Evolutionary conservation across 2,797 vertebrate genomes (phyloP), one percentile per base, ranked within the genome.

Genomic region (Galaxias olidus): DNA sequence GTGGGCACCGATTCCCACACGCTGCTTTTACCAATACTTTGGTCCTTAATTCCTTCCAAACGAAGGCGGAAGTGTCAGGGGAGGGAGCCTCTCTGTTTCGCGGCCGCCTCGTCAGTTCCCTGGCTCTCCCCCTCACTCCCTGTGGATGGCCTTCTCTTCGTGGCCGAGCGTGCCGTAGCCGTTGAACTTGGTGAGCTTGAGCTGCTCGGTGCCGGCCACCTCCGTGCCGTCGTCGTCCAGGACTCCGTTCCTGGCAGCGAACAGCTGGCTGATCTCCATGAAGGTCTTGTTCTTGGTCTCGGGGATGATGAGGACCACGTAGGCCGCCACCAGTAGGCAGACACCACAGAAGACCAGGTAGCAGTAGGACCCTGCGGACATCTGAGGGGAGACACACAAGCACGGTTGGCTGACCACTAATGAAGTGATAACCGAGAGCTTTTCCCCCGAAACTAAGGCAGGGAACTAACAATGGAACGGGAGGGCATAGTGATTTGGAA

Each of bases 281-380:
- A 97, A 96, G 17, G 94, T 96, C 87, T 95, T 96, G 87, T 94
- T 95, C 87, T 89, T 96, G 64, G 96, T 97, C 86, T 97, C 96
- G 0, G 95, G 95, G 74, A 97, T 76, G 56, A 97, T 0, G 9
- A 94, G 69, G 83, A 91, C 89, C 43, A 93, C 76, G 0, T 95
- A 97, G 55, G 84, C 0, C 0, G 94, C 91, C 74, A 95, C 93
- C 11, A 87, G 80, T 30, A 92, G 47, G 77, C 94, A 96, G 74
- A 96, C 18, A 0, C 61, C 76, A 0, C 91, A 94, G 89, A 97
- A 97, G 66, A 96, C 85, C 81, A 97, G 84, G 80, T 96, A 97
- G 75, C 92, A 94, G 87, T 91, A 97, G 13, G 94, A 90, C 46
- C 95, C 95, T 0, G 90, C 82, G 2, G 91, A 86, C 66, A 88